Evolutionary conservation across 2,888 invertebrate species (phyloP).

Genomic region (Eupelmus urozonus): DNA sequence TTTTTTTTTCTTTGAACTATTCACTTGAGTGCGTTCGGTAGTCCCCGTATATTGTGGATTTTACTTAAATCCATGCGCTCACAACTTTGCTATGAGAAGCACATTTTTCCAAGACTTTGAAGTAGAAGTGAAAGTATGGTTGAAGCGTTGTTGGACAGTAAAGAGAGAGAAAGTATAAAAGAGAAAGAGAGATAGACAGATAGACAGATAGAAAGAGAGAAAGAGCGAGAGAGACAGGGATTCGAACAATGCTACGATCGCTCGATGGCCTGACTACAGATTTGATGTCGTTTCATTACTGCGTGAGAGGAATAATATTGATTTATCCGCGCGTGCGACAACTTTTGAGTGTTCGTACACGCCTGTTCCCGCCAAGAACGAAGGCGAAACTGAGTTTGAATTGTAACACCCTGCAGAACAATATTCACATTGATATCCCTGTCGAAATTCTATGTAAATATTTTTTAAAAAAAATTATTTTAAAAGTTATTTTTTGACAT

Average conservation of each 20-base stretch:
- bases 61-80: conserved; percentile 13
- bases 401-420: not conserved
- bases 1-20: conserved; percentile 31
- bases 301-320: conserved; percentile 74
- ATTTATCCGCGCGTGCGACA: conserved; percentile 62
- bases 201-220: not conserved
- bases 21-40: not conserved
- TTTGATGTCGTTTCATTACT: conserved; percentile 68
- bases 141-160: not conserved
- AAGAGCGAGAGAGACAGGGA: not conserved
- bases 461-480: too few species aligned
- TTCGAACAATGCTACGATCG: conserved; percentile 36
- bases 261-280: conserved; percentile 61
- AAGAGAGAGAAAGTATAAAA: not conserved
- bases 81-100: conserved; percentile 17
- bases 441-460: too few species aligned
- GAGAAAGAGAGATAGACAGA: not conserved
- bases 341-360: not conserved
- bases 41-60: conserved; percentile 18
- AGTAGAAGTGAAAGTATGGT: conserved; percentile 16
- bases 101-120: conserved; percentile 13
- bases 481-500: too few species aligned
- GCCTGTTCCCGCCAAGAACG: too few species aligned
- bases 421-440: too few species aligned
- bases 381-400: not conserved